Percentiles rank a stretch among this genome's conserved stretches.
These are phyloP conservation scores for Brachyhypopomus occidentalis DNA, from an alignment of 2,113 vertebrate species.

Conservation along the genomic window DNA sequence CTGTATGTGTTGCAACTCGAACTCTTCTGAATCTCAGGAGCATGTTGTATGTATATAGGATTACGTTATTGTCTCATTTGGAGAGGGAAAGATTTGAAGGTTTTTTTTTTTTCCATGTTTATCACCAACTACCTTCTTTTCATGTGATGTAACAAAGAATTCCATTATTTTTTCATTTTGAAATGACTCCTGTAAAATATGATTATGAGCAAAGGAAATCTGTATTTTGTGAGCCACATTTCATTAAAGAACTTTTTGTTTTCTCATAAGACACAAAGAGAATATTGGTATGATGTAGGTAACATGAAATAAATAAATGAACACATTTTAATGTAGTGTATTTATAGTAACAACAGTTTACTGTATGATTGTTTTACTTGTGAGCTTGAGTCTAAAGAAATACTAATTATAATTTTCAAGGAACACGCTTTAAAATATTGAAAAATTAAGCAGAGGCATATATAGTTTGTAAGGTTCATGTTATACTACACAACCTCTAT, in stretches of 20 bases:
- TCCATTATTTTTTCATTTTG: slow-evolving; percentile 63
- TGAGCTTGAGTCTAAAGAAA: too few relatives aligned
- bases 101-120: slow-evolving; percentile 53
- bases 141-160: slow-evolving; percentile 38
- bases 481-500: too few relatives aligned
- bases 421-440: too few relatives aligned
- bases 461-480: too few relatives aligned
- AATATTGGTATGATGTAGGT: slow-evolving; percentile 69
- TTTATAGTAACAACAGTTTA: too few relatives aligned
- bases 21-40: slow-evolving; percentile 56
- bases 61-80: slow-evolving; percentile 58
- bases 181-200: slow-evolving; percentile 58
- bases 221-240: slow-evolving; percentile 74
- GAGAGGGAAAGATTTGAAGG: slow-evolving; percentile 55
- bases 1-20: slow-evolving; percentile 23
- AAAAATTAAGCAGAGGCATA: too few relatives aligned
- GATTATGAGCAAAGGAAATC: slow-evolving; percentile 62
- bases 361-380: too few relatives aligned
- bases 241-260: slow-evolving; percentile 62
- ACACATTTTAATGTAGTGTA: neutral
- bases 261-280: slow-evolving; percentile 69
- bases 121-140: slow-evolving; percentile 53
- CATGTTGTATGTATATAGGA: slow-evolving; percentile 45
- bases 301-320: slow-evolving; percentile 67
- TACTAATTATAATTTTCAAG: too few relatives aligned